Evolutionary conservation across 2,113 vertebrate genomes (phyloP).

Genomic region (Entelurus aequoreus): DNA sequence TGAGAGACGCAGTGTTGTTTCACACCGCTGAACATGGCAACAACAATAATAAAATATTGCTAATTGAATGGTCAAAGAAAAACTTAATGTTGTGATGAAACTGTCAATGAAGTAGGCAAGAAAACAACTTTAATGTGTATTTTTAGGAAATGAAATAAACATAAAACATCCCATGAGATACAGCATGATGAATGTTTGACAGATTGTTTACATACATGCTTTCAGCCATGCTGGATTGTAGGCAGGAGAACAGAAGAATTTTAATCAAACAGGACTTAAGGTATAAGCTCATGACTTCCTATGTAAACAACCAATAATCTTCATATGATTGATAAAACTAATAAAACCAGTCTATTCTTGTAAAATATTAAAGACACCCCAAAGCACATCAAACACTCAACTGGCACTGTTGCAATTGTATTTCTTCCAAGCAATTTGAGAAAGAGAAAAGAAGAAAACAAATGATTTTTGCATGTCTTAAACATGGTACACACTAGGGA

Average conservation of each 20-base stretch:
- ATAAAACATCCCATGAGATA: slow-evolving; percentile 26
- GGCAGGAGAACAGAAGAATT: slow-evolving; percentile 10
- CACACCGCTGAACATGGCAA: not conserved
- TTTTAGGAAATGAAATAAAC: slow-evolving; percentile 16
- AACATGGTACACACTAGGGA: not conserved
- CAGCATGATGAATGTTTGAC: slow-evolving; percentile 24
- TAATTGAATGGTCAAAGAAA: not conserved
- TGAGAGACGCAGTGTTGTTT: too few relatives aligned
- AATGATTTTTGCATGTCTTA: not conserved
- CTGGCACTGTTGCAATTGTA: slow-evolving; percentile 1
- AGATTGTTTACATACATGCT: slow-evolving; percentile 9
- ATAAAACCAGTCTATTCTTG: slow-evolving; percentile 27
- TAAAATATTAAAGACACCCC: slow-evolving; percentile 33
- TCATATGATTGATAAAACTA: slow-evolving; percentile 27
- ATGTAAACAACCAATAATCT: slow-evolving; percentile 38
- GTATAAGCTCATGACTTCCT: slow-evolving; percentile 4
- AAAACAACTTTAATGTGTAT: slow-evolving; percentile 9
- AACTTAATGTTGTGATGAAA: not conserved
- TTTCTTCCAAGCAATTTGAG: slow-evolving; percentile 6
- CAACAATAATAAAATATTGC: not conserved
- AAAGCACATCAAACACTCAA: slow-evolving; percentile 14
- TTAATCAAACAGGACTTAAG: slow-evolving; percentile 33
- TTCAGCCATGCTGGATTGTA: not conserved
- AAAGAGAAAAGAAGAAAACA: not conserved
- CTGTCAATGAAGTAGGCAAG: not conserved